These are phyloP conservation scores for Euglossa dilemma DNA, from an alignment of 1,140 invertebrate genomes.

Conservation along the genomic window DNA sequence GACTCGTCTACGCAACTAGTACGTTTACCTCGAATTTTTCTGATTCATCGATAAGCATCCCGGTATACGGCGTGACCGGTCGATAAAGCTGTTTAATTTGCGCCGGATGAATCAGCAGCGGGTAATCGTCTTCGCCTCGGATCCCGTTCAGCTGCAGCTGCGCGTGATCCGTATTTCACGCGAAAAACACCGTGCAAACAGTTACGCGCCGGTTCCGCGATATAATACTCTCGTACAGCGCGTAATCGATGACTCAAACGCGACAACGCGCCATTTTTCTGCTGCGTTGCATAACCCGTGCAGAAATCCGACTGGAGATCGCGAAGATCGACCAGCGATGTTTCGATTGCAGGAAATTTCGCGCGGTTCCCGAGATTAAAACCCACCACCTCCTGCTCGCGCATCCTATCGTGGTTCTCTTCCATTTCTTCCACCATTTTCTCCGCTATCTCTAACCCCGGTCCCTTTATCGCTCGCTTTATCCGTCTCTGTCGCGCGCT, in stretches of 20 bases:
- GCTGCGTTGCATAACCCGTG: background rate
- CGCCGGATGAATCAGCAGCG: slow-evolving; percentile 34
- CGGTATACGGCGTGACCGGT: slow-evolving; percentile 28
- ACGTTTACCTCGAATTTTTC: slow-evolving; percentile 46
- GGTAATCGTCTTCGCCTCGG: slow-evolving; percentile 21
- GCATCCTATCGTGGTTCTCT: background rate
- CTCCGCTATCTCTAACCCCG: no score
- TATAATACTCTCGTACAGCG: background rate
- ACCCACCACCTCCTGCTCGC: background rate
- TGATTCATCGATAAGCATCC: slow-evolving; percentile 46
- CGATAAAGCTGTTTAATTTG: slow-evolving; percentile 50
- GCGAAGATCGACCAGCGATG: slow-evolving; percentile 29
- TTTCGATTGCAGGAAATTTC: slow-evolving; percentile 27
- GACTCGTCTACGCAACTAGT: slow-evolving; percentile 34
- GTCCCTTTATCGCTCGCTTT: slow-evolving; percentile 4
- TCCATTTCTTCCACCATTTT: background rate
- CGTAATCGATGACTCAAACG: background rate
- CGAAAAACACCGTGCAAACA: background rate
- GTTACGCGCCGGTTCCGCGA: background rate
- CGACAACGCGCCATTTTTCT: slow-evolving; percentile 1
- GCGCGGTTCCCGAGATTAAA: slow-evolving; percentile 17
- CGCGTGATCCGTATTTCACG: background rate
- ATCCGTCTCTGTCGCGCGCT: background rate
- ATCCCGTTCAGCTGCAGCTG: background rate
- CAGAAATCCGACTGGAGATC: slow-evolving; percentile 6